Conservation (phyloP, 1,140 invertebrate genomes). For the Aradophagus sp. region DNA sequence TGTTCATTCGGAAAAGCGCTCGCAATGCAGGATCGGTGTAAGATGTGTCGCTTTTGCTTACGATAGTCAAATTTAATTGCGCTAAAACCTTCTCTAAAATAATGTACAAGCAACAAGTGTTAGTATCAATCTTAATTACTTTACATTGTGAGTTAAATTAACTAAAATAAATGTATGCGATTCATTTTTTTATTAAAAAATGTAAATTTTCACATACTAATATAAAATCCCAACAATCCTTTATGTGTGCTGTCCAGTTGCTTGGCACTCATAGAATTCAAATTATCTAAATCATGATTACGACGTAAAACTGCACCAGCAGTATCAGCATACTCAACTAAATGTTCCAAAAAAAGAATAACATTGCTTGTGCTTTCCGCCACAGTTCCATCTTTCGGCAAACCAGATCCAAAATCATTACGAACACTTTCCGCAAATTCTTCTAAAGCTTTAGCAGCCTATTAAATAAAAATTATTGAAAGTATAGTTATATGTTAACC, state of each 20-base stretch:
- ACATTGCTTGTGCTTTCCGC: slow-evolving; percentile 96
- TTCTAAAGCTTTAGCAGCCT: slow-evolving; percentile 92
- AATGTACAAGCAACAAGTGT: slow-evolving; percentile 59
- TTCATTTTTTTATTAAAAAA: slow-evolving; percentile 7
- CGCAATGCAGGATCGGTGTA: slow-evolving; percentile 88
- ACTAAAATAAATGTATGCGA: no score
- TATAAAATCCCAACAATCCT: slow-evolving; percentile 83
- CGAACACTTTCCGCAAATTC: slow-evolving; percentile 94
- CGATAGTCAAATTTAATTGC: slow-evolving; percentile 87
- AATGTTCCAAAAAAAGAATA: slow-evolving; percentile 89
- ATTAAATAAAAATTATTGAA: no score
- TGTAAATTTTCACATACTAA: slow-evolving; percentile 76
- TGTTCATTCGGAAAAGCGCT: slow-evolving; percentile 92
- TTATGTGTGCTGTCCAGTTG: slow-evolving; percentile 76
- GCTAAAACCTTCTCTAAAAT: slow-evolving; percentile 91
- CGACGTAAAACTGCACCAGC: slow-evolving; percentile 79
- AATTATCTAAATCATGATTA: slow-evolving; percentile 76
- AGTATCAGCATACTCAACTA: slow-evolving; percentile 85
- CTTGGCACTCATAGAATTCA: slow-evolving; percentile 71
- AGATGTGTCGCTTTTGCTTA: slow-evolving; percentile 87
- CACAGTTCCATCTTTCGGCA: slow-evolving; percentile 96
- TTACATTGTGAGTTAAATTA: no score
- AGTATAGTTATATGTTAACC: no score
- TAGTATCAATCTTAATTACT: background rate
- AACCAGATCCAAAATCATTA: slow-evolving; percentile 85